Conservation (phyloP, 2,888 invertebrate species). For the Drosophila rubida region DNA sequence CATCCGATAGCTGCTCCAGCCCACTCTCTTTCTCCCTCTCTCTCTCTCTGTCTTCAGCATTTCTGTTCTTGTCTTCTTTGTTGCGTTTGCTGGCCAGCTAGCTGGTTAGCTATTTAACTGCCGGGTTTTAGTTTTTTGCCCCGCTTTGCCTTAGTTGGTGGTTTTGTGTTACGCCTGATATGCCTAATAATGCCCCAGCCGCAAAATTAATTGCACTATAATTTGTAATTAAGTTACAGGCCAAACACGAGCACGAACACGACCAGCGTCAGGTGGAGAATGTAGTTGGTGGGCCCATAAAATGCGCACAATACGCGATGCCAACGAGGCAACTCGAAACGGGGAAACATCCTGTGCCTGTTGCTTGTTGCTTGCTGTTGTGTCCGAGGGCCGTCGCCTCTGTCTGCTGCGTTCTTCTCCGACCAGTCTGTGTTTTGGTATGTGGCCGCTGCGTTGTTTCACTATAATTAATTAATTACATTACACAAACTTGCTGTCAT, state of each 20-base stretch:
- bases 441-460: constrained; percentile 66
- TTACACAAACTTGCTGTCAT: constrained; percentile 77
- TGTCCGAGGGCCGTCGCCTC: constrained; percentile 24
- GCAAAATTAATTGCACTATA: constrained; percentile 83
- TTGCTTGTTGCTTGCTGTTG: constrained; percentile 1
- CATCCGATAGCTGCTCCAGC: neutral
- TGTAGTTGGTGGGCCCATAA: constrained; percentile 47
- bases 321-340: constrained; percentile 23
- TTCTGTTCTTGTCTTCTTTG: too few species aligned
- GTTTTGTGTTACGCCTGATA: constrained; percentile 69
- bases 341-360: constrained; percentile 3
- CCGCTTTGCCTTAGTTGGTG: constrained; percentile 34
- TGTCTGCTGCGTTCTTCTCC: neutral
- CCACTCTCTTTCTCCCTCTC: neutral
- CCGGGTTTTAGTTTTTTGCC: constrained; percentile 27
- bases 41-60: neutral
- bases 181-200: constrained; percentile 76
- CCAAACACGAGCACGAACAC: constrained; percentile 51
- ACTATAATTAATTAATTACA: constrained; percentile 82
- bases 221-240: constrained; percentile 82
- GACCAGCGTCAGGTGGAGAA: neutral
- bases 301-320: constrained; percentile 38
- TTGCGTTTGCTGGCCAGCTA: neutral
- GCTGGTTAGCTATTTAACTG: constrained; percentile 14
- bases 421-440: constrained; percentile 26